A percentile compares a stretch with the other conserved stretches of the same genome.
Evolutionary conservation across 2,888 invertebrate genomes (phyloP).

Genomic region (Latheticus oryzae): DNA sequence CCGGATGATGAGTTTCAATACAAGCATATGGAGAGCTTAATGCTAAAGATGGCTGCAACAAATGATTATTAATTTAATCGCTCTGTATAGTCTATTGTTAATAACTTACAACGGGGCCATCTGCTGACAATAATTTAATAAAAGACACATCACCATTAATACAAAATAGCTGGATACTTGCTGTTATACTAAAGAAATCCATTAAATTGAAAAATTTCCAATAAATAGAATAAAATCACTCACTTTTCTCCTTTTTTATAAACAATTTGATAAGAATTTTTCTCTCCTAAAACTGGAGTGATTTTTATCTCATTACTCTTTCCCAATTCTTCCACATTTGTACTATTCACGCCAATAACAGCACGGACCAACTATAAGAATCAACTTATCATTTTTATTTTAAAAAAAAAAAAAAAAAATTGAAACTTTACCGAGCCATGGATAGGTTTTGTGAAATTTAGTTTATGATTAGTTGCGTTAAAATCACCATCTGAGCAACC

Average conservation of each 20-base stretch:
- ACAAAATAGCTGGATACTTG: conserved; percentile 48
- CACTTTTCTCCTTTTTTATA: conserved; percentile 27
- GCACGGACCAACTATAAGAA: conserved; percentile 50
- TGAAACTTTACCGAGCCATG: conserved; percentile 26
- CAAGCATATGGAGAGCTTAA: conserved; percentile 69
- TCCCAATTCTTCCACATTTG: conserved; percentile 45
- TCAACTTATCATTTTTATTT: neutral
- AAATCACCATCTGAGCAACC: conserved; percentile 59
- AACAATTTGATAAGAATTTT: conserved; percentile 30
- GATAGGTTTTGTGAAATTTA: conserved; percentile 7
- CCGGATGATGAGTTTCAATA: conserved; percentile 62
- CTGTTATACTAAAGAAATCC: conserved; percentile 39
- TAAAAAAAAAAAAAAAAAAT: conserved; percentile 4
- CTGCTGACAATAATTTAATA: conserved; percentile 43
- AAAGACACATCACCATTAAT: conserved; percentile 39
- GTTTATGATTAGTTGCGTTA: conserved; percentile 16
- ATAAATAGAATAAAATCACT: neutral
- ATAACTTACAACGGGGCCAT: conserved; percentile 4
- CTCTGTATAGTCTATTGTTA: conserved; percentile 37
- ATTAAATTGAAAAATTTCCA: neutral
- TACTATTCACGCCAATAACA: conserved; percentile 41
- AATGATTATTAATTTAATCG: conserved; percentile 33
- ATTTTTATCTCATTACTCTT: conserved; percentile 45
- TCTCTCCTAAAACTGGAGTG: conserved; percentile 27
- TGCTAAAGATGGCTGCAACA: conserved; percentile 66